Percentiles rank a stretch among this genome's conserved stretches.
Evolutionary conservation across 1,140 invertebrate genomes (phyloP).

Genomic region (Pomacea maculata): DNA sequence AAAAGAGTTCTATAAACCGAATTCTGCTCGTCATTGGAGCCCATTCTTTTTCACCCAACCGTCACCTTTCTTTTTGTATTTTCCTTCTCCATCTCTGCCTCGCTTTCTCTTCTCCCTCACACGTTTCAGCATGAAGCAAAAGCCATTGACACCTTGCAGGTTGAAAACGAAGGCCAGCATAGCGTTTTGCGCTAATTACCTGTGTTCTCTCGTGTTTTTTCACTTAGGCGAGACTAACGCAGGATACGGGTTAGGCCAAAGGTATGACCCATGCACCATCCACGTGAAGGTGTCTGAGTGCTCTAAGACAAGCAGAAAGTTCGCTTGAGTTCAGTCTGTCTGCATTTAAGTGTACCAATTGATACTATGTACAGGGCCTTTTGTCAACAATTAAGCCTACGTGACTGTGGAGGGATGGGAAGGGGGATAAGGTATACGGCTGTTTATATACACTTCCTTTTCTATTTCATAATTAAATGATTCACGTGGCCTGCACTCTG

Average conservation of each 20-base stretch:
- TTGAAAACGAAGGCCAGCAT: background rate
- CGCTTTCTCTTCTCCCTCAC: background rate
- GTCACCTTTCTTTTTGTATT: conserved; percentile 68
- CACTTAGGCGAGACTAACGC: background rate
- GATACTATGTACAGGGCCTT: too few relatives aligned
- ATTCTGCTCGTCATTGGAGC: too few relatives aligned
- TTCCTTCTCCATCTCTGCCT: background rate
- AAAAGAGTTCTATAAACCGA: too few relatives aligned
- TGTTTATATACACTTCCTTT: too few relatives aligned
- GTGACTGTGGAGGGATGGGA: too few relatives aligned
- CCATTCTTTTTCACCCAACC: too few relatives aligned
- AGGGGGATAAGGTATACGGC: too few relatives aligned
- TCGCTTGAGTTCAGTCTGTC: background rate
- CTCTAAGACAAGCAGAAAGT: conserved; percentile 1
- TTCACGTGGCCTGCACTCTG: too few relatives aligned
- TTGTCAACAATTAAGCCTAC: too few relatives aligned
- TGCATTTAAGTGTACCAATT: too few relatives aligned
- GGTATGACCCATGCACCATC: background rate
- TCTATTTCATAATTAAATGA: too few relatives aligned
- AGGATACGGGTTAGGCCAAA: background rate
- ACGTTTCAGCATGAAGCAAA: background rate
- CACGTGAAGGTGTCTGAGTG: background rate
- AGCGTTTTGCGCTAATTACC: conserved; percentile 1
- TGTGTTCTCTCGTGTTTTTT: background rate
- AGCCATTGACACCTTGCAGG: conserved; percentile 7